Base-by-base conservation (phyloP, 1,140 invertebrate species). In the Harpegnathos saltator region DNA sequence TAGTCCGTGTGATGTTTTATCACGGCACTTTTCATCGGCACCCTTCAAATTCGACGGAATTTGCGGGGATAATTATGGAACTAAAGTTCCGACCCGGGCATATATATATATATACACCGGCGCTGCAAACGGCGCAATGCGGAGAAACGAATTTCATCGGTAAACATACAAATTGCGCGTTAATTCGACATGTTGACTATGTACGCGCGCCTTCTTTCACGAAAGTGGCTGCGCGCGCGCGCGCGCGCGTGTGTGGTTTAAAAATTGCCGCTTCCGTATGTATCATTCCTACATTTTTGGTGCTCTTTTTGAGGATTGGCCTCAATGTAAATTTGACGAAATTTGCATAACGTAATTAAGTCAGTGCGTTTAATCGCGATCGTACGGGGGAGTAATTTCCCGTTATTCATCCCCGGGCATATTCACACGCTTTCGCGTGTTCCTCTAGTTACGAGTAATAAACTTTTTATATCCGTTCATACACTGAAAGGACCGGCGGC, bases 341-440 rank as follows among this genome's bases (percentile, higher is more conserved):
- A 71, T 58, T 68, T 48, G 17, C 19, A 69, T 52, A 22, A 26
- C 15, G 5, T 38, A 56, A 63, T 52, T 33, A 14, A 56, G 24
- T 22, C 52, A 44, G 22, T 52, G 26, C 33, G 29, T 69, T 59
- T 48, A 80, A 26, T 29, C 24, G 75, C 14, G 9, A 19, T 14
- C 7, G 14, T 17, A 48, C 33, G 63, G 65, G 63, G 65, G 58
- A 48, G n/a, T 48, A 56, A 38, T 19, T 56, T 59, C 17, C 33
- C 4, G 22, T 44, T 56, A 17, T 44, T 33, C 69, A 58, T 58
- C 17, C 65, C 17, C 17, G 22, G 15, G 5, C 19, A 68, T 56
- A 69, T 68, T 69, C 22, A 19, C 75, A 33, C 63, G 19, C 33
- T 68, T 26, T 78, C 52, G 75, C 65, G 52, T 58, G 69, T 69